phyloP scores from a whole-genome alignment of 2,113 vertebrate genomes.

The Scomber scombrus region DNA sequence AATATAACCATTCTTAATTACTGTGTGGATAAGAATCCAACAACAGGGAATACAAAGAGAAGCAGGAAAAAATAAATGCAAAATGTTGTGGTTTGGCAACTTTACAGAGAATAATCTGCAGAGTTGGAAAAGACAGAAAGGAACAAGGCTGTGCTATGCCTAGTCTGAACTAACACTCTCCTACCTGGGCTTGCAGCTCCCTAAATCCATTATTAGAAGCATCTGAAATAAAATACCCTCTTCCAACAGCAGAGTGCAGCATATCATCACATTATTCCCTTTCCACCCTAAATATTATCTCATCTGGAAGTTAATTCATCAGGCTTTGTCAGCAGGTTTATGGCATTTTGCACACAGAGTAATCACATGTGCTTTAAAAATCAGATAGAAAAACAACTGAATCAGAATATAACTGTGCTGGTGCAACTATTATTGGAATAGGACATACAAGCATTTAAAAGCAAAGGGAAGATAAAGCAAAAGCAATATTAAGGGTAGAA shows the following conservation, averaged over 20 bases:
- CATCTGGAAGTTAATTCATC: neutral
- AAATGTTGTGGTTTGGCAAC: no score
- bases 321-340: neutral
- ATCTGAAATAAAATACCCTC: neutral
- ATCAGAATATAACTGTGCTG: no score
- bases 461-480: neutral
- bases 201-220: neutral
- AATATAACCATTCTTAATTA: no score
- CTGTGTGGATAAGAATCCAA: no score
- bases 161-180: neutral
- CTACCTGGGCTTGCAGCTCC: neutral
- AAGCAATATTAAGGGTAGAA: neutral
- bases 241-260: slow-evolving; percentile 69
- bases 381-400: no score
- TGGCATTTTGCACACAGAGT: neutral
- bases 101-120: no score
- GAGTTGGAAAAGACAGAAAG: neutral
- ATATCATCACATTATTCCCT: slow-evolving; percentile 2
- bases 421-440: no score
- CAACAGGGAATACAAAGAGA: no score
- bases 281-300: no score
- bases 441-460: neutral
- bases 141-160: neutral
- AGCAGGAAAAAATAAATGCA: no score
- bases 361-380: neutral